A percentile compares a stretch with the other conserved stretches of the same genome.
These are phyloP conservation scores for Triplophysa tibetana DNA, from an alignment of 2,113 vertebrate species.

Conservation along the genomic window DNA sequence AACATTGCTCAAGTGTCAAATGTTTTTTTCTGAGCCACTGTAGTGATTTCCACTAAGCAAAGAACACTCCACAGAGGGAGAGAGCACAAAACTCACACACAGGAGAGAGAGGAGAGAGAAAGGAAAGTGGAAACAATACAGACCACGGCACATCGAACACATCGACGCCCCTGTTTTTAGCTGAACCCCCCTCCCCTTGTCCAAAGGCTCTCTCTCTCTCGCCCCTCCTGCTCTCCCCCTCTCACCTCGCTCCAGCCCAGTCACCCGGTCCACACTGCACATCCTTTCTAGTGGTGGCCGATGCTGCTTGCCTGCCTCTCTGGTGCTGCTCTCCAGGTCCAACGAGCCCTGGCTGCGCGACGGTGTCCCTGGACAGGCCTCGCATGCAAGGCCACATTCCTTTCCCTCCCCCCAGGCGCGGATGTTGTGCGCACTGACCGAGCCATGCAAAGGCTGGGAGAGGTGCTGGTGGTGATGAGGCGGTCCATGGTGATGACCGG, in stretches of 20 bases:
- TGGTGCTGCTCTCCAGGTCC: slow-evolving; percentile 82
- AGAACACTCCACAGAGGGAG: slow-evolving; percentile 70
- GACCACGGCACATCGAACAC: slow-evolving; percentile 70
- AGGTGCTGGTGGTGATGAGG: slow-evolving; percentile 65
- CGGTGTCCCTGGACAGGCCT: slow-evolving; percentile 77
- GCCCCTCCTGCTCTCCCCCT: slow-evolving; percentile 58
- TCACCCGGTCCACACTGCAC: slow-evolving; percentile 89
- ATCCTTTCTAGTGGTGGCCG: slow-evolving; percentile 90
- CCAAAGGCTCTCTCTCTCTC: slow-evolving; percentile 64
- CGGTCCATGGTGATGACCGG: slow-evolving; percentile 61
- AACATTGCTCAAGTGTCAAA: slow-evolving; percentile 8
- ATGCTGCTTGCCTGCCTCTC: slow-evolving; percentile 80
- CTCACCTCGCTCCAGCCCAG: slow-evolving; percentile 82
- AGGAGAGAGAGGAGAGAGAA: slow-evolving; percentile 64
- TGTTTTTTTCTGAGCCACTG: slow-evolving; percentile 12
- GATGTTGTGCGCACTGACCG: slow-evolving; percentile 79
- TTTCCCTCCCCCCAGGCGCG: slow-evolving; percentile 76
- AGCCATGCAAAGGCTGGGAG: slow-evolving; percentile 75
- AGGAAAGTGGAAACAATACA: slow-evolving; percentile 65
- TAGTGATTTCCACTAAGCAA: slow-evolving; percentile 17
- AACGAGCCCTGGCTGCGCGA: slow-evolving; percentile 83
- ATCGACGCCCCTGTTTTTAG: slow-evolving; percentile 47
- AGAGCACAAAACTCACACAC: slow-evolving; percentile 71
- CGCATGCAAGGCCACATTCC: slow-evolving; percentile 82
- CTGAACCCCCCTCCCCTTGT: slow-evolving; percentile 42